These are phyloP conservation scores for Silurus lanzhouensis DNA, from an alignment of 2,797 vertebrate species.

Conservation along the genomic window DNA sequence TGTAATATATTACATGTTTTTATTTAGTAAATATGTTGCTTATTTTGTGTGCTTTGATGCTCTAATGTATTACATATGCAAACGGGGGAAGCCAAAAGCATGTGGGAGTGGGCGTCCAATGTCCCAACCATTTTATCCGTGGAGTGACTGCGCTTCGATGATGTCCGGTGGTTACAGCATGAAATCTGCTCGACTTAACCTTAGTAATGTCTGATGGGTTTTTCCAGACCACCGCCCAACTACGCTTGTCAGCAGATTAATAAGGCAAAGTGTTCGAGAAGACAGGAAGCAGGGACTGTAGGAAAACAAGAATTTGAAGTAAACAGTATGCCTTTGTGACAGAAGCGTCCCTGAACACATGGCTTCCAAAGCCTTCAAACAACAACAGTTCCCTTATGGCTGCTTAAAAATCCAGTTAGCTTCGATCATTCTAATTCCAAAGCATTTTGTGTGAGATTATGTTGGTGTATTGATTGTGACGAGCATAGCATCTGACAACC, in stretches of 20 bases:
- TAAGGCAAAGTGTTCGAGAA: not conserved
- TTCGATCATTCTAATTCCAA: slow-evolving; percentile 1
- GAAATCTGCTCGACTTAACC: too few species aligned
- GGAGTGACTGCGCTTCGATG: too few species aligned
- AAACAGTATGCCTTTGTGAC: slow-evolving; percentile 21
- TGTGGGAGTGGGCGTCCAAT: too few species aligned
- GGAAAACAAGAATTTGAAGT: slow-evolving; percentile 13
- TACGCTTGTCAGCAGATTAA: not conserved
- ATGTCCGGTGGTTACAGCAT: too few species aligned
- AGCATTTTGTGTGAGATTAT: not conserved
- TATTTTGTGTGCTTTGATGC: too few species aligned
- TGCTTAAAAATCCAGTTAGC: slow-evolving; percentile 2
- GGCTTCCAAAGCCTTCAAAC: not conserved
- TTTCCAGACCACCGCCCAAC: not conserved
- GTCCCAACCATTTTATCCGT: too few species aligned
- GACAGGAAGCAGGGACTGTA: not conserved
- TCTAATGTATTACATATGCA: too few species aligned
- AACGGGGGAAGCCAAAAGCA: too few species aligned
- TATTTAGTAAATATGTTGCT: too few species aligned
- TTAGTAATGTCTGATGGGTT: not conserved
- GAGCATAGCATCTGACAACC: not conserved
- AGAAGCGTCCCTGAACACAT: slow-evolving; percentile 10
- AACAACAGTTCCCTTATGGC: not conserved
- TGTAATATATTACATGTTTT: too few species aligned
- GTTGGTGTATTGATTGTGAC: not conserved